Evolutionary conservation across 92 coral and sea anemone genomes (phyloP).

Genomic region (Parazoanthus darwini): DNA sequence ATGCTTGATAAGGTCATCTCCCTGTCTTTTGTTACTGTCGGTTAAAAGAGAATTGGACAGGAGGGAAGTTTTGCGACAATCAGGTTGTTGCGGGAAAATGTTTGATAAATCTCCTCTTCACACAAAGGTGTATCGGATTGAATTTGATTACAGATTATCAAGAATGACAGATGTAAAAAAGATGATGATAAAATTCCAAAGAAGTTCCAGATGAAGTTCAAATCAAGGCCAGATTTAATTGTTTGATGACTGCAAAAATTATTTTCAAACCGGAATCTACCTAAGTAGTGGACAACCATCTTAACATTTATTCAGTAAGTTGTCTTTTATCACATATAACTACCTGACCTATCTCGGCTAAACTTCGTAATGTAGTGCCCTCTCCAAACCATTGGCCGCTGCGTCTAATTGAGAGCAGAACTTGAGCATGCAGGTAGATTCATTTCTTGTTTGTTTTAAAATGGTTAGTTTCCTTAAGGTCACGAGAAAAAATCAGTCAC

Average conservation of each 20-base stretch:
- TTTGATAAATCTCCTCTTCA: not conserved
- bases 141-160: not conserved
- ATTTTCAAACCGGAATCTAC: not conserved
- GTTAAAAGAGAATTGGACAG: not conserved
- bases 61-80: not conserved
- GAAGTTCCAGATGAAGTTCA: constrained; percentile 3
- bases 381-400: not conserved
- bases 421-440: not conserved
- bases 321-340: not conserved
- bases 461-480: not conserved
- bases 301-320: not conserved
- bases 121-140: not conserved
- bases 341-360: no score
- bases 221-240: not conserved
- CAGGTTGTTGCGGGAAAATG: not conserved
- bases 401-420: not conserved
- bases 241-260: not conserved
- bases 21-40: not conserved
- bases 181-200: not conserved
- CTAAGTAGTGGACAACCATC: not conserved
- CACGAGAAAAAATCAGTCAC: not conserved
- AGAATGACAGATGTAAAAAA: constrained; percentile 1
- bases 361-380: not conserved
- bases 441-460: not conserved
- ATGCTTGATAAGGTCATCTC: not conserved